Conservation (phyloP, 2,113 vertebrate genomes). For the Thamnophis sirtalis region DNA sequence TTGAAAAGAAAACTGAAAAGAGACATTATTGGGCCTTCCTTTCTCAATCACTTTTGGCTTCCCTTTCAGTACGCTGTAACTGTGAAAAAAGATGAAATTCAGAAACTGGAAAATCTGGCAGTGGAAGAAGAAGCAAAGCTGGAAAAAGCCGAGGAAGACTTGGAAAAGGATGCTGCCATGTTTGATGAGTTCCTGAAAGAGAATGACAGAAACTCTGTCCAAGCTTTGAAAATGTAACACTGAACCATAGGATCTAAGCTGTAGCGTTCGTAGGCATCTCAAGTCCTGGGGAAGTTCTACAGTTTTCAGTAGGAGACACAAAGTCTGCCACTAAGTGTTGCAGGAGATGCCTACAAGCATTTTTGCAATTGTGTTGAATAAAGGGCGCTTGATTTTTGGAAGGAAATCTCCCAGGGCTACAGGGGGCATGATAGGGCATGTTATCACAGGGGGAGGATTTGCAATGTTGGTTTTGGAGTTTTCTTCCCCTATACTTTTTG, state of each 20-base stretch:
- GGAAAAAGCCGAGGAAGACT: constrained; percentile 67
- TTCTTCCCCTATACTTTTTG: neutral
- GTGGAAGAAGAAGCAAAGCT: constrained; percentile 72
- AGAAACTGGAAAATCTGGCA: constrained; percentile 71
- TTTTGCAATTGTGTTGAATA: neutral
- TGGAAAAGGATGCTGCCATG: constrained; percentile 71
- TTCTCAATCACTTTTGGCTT: neutral
- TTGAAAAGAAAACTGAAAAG: neutral
- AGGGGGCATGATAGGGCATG: neutral
- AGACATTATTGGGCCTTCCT: neutral
- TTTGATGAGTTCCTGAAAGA: constrained; percentile 84
- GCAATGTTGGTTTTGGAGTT: neutral
- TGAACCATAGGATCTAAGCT: rapidly evolving
- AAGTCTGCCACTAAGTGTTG: neutral
- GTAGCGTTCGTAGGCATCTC: neutral
- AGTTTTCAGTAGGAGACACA: neutral
- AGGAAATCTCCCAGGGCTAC: neutral
- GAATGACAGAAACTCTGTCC: constrained; percentile 75
- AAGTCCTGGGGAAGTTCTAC: neutral
- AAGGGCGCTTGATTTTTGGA: neutral
- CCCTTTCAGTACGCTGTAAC: constrained; percentile 76
- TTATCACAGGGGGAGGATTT: neutral
- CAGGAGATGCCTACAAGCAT: neutral
- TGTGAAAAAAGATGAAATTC: constrained; percentile 77
- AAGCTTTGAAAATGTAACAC: constrained; percentile 79